phyloP scores from a whole-genome alignment of 2,888 invertebrate species.

The Sepiola atlantica region DNA sequence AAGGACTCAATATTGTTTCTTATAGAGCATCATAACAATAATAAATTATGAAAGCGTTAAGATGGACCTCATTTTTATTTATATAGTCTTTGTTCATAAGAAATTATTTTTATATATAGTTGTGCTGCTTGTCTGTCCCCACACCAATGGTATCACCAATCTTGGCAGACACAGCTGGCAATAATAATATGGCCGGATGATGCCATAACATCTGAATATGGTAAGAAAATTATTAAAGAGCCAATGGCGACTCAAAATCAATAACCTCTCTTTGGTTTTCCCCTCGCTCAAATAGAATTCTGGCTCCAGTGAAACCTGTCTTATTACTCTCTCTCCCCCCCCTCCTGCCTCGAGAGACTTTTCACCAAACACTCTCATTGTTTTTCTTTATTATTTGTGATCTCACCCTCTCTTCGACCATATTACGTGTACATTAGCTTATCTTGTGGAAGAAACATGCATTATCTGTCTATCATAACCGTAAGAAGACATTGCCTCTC shows the following conservation, averaged over 20 bases:
- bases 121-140: background rate
- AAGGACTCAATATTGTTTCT: too few relatives aligned
- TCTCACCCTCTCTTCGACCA: background rate
- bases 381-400: background rate
- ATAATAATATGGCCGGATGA: background rate
- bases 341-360: background rate
- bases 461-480: too few relatives aligned
- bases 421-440: background rate
- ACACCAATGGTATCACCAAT: background rate
- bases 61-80: too few relatives aligned
- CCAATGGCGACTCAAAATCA: background rate
- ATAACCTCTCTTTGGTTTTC: background rate
- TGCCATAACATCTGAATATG: background rate
- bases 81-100: too few relatives aligned
- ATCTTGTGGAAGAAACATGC: background rate
- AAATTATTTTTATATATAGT: background rate
- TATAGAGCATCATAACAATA: too few relatives aligned
- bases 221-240: background rate
- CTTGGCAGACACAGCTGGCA: background rate
- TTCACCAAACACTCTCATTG: background rate
- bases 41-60: too few relatives aligned
- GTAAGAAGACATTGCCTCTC: too few relatives aligned
- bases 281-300: background rate
- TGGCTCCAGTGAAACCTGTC: background rate
- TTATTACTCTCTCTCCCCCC: background rate